Evolutionary conservation across 2,113 vertebrate species (phyloP).

Genomic region (Gymnobelideus leadbeateri): DNA sequence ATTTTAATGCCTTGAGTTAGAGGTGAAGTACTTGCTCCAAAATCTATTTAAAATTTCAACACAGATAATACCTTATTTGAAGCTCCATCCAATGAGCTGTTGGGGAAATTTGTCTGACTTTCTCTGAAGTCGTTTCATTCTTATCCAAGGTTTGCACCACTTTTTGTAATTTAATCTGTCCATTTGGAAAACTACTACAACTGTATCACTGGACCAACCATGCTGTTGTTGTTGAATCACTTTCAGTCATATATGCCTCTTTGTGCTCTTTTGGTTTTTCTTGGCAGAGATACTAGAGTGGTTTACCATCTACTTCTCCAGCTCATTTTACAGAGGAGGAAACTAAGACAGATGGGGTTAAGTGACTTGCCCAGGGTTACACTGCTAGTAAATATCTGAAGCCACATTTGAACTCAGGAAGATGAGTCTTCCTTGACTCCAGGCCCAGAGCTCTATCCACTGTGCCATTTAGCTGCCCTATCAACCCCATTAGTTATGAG

Average conservation of each 20-base stretch:
- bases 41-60: not conserved
- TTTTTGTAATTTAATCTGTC: not conserved
- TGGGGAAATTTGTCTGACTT: not conserved
- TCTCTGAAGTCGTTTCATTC: not conserved
- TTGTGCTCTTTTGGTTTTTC: too few species aligned
- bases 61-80: not conserved
- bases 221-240: too few species aligned
- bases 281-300: not conserved
- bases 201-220: not conserved
- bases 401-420: not conserved
- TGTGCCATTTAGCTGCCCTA: not conserved
- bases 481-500: not conserved
- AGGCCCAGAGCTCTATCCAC: not conserved
- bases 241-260: too few species aligned
- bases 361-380: not conserved
- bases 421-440: not conserved
- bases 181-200: not conserved
- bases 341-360: not conserved
- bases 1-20: not conserved
- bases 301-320: not conserved
- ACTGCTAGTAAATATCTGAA: not conserved
- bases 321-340: too few species aligned
- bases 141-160: not conserved
- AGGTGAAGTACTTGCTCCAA: not conserved
- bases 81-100: not conserved